A percentile compares a stretch with the other conserved stretches of the same genome.
Evolutionary conservation across 1,140 invertebrate species (phyloP).

Genomic region (Formica selysi): DNA sequence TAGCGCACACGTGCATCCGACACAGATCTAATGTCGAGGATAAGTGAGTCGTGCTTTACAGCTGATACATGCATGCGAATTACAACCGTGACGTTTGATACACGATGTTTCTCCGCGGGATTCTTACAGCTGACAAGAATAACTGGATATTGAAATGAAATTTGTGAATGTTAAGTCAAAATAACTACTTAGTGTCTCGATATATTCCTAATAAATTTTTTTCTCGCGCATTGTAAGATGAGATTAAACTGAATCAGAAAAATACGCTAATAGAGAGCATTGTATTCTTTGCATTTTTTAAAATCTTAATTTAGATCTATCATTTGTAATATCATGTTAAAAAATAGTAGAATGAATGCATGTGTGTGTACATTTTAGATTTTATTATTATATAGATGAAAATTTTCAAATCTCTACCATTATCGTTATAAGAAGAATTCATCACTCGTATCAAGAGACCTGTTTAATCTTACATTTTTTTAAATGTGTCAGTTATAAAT

Average conservation of each 20-base stretch:
- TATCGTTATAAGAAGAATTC: background rate
- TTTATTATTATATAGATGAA: background rate
- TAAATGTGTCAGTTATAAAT: slow-evolving; percentile 24
- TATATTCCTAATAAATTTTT: too few species aligned
- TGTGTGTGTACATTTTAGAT: background rate
- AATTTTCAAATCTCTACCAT: background rate
- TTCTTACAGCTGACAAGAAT: slow-evolving; percentile 13
- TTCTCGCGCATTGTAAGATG: background rate
- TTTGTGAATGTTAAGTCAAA: background rate
- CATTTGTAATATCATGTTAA: background rate
- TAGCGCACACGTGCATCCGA: slow-evolving; percentile 40
- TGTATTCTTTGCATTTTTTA: background rate
- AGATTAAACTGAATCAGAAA: background rate
- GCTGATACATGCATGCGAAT: slow-evolving; percentile 41
- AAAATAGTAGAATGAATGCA: slow-evolving; percentile 3
- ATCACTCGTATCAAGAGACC: background rate
- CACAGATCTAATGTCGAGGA: slow-evolving; percentile 55
- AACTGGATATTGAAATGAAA: slow-evolving; percentile 31
- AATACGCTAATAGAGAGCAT: background rate
- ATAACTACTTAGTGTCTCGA: background rate
- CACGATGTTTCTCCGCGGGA: slow-evolving; percentile 42
- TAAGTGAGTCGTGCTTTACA: slow-evolving; percentile 59
- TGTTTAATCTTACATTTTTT: background rate
- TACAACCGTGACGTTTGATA: slow-evolving; percentile 34
- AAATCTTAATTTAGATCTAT: background rate